Conservation (phyloP, 2,888 invertebrate genomes). For the Patella pellucida region DNA sequence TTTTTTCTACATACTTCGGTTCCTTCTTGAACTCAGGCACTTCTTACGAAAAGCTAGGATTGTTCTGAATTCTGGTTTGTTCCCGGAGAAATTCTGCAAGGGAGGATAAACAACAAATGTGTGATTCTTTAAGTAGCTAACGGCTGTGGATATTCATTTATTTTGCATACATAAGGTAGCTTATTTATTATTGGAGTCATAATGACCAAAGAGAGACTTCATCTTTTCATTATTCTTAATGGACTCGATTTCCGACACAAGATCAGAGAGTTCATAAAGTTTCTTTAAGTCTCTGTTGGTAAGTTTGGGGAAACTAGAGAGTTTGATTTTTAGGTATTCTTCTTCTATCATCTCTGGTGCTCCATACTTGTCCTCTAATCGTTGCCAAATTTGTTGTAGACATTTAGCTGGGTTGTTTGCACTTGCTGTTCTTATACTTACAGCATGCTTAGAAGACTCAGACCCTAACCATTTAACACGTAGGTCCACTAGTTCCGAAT, state of each 20-base stretch:
- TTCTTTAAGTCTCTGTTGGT: slow-evolving; percentile 28
- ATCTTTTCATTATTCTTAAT: slow-evolving; percentile 31
- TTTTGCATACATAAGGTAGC: slow-evolving; percentile 23
- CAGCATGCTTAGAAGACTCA: slow-evolving; percentile 23
- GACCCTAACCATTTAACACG: slow-evolving; percentile 29
- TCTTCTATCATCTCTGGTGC: slow-evolving; percentile 33
- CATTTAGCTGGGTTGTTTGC: slow-evolving; percentile 19
- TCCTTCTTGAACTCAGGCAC: neutral
- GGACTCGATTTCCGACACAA: slow-evolving; percentile 32
- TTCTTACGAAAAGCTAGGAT: slow-evolving; percentile 31
- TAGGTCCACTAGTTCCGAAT: slow-evolving; percentile 24
- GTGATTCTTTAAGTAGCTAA: no score
- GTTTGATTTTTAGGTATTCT: slow-evolving; percentile 27
- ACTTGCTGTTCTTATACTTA: slow-evolving; percentile 31
- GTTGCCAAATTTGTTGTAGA: slow-evolving; percentile 15
- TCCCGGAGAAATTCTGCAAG: slow-evolving; percentile 34
- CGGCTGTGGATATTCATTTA: no score
- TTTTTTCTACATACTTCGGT: neutral
- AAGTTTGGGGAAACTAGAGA: slow-evolving; percentile 33
- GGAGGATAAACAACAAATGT: no score
- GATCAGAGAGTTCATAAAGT: slow-evolving; percentile 33
- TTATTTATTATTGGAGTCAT: slow-evolving; percentile 36
- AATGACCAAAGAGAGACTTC: slow-evolving; percentile 29
- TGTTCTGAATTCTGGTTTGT: slow-evolving; percentile 28
- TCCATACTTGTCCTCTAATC: slow-evolving; percentile 36